These are phyloP conservation scores for Machimus atricapillus DNA, from an alignment of 2,888 invertebrate genomes.

Conservation along the genomic window DNA sequence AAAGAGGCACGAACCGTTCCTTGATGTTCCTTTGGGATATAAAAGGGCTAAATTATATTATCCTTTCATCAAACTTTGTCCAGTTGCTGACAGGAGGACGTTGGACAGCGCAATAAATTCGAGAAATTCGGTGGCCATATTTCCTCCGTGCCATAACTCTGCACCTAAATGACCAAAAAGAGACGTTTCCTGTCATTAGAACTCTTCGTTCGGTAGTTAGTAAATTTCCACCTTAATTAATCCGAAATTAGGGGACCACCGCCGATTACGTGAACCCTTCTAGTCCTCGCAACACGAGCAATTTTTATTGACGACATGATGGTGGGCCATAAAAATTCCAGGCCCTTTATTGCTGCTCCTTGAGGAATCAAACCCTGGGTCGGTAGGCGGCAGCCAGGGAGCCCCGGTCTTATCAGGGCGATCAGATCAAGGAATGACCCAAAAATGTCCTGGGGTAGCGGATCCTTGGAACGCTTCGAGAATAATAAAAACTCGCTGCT, in stretches of 20 bases:
- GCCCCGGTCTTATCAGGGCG: conserved; percentile 19
- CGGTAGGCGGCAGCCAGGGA: not conserved
- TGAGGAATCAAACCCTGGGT: conserved; percentile 7
- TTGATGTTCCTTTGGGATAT: not conserved
- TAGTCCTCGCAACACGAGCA: conserved; percentile 9
- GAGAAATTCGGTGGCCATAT: not conserved
- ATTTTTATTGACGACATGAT: conserved; percentile 36
- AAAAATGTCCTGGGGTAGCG: not conserved
- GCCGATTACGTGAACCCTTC: conserved; percentile 30
- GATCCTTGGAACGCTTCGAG: conserved; percentile 18
- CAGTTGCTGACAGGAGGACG: not conserved
- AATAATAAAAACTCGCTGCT: conserved; percentile 9
- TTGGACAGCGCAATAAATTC: not conserved
- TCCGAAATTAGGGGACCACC: conserved; percentile 35
- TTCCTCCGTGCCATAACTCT: not conserved
- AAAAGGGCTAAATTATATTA: not conserved
- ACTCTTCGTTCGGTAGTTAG: conserved; percentile 29
- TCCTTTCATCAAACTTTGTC: not conserved
- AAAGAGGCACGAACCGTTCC: not conserved
- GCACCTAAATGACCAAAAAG: conserved; percentile 9
- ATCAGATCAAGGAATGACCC: conserved; percentile 30
- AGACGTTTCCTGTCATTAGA: conserved; percentile 34
- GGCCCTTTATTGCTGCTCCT: conserved; percentile 19
- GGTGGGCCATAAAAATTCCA: conserved; percentile 39
- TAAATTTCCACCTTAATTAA: conserved; percentile 38